These are phyloP conservation scores for Plusia festucae DNA, from an alignment of 2,888 invertebrate genomes.

Conservation along the genomic window DNA sequence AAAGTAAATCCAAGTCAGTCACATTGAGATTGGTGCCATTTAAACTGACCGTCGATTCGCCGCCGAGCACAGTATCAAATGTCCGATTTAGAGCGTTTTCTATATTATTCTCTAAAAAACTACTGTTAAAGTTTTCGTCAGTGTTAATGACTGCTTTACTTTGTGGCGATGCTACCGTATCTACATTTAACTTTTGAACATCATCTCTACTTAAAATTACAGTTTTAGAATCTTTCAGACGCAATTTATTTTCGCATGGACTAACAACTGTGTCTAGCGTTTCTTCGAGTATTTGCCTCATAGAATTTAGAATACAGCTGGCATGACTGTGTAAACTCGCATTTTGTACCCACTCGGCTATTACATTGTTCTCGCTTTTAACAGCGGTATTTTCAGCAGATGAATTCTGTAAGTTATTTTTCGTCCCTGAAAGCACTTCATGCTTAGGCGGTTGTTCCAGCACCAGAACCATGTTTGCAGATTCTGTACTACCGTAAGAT, in stretches of 20 bases:
- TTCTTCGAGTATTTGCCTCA: slow-evolving; percentile 72
- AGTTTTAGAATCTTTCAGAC: slow-evolving; percentile 59
- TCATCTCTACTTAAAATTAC: slow-evolving; percentile 60
- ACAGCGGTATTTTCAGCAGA: slow-evolving; percentile 8
- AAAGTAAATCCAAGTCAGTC: slow-evolving; percentile 72
- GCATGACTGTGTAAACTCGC: slow-evolving; percentile 46
- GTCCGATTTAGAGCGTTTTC: slow-evolving; percentile 64
- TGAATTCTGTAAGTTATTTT: slow-evolving; percentile 14
- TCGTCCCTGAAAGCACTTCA: slow-evolving; percentile 17
- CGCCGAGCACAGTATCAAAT: slow-evolving; percentile 58
- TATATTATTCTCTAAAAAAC: slow-evolving; percentile 56
- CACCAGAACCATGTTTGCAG: slow-evolving; percentile 61
- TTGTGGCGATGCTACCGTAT: slow-evolving; percentile 55
- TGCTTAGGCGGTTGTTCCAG: slow-evolving; percentile 51
- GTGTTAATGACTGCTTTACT: slow-evolving; percentile 62
- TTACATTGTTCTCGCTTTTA: slow-evolving; percentile 51
- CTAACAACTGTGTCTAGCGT: slow-evolving; percentile 65
- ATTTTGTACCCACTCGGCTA: slow-evolving; percentile 56
- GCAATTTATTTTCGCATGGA: slow-evolving; percentile 39
- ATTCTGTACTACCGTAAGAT: slow-evolving; percentile 42
- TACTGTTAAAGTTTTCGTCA: slow-evolving; percentile 58
- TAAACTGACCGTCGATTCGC: slow-evolving; percentile 61
- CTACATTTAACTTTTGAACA: slow-evolving; percentile 22
- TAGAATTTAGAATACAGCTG: slow-evolving; percentile 51
- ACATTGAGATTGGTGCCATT: slow-evolving; percentile 54